Evolutionary conservation across 2,797 vertebrate genomes (phyloP).

Genomic region (Schizothorax lantsangensis): DNA sequence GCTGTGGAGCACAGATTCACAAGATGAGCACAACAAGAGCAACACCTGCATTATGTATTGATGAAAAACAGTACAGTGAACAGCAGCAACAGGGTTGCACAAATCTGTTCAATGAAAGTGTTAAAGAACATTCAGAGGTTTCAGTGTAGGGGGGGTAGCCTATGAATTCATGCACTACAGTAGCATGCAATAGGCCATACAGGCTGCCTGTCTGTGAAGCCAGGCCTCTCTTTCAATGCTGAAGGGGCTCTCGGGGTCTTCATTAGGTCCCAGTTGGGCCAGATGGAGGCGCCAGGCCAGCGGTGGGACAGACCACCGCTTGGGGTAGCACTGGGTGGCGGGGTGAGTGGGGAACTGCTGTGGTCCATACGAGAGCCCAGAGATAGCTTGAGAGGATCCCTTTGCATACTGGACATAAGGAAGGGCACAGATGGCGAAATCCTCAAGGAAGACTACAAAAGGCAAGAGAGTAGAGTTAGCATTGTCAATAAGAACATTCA

Average conservation of each 20-base stretch:
- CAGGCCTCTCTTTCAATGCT: conserved; percentile 97
- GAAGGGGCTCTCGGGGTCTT: conserved; percentile 91
- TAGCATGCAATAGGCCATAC: conserved; percentile 69
- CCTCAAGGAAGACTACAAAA: conserved; percentile 88
- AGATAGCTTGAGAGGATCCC: conserved; percentile 88
- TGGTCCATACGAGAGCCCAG: conserved; percentile 86
- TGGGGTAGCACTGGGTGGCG: conserved; percentile 79
- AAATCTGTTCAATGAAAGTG: not conserved
- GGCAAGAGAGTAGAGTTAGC: not conserved
- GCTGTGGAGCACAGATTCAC: conserved; percentile 73
- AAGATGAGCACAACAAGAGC: not conserved
- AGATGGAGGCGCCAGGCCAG: conserved; percentile 90
- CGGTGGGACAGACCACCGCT: conserved; percentile 85
- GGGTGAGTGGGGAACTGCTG: conserved; percentile 81
- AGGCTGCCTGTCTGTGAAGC: conserved; percentile 95
- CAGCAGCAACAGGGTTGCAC: no score
- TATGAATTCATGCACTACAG: not conserved
- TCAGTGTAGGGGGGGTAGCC: not conserved
- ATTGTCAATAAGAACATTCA: no score
- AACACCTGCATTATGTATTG: not conserved
- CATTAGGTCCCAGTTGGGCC: conserved; percentile 90
- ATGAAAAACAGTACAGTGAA: not conserved
- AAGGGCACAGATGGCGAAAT: conserved; percentile 96
- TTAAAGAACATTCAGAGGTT: not conserved
- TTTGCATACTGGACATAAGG: conserved; percentile 85